Conservation (phyloP, 1,140 invertebrate genomes). For the Hyles euphorbiae region DNA sequence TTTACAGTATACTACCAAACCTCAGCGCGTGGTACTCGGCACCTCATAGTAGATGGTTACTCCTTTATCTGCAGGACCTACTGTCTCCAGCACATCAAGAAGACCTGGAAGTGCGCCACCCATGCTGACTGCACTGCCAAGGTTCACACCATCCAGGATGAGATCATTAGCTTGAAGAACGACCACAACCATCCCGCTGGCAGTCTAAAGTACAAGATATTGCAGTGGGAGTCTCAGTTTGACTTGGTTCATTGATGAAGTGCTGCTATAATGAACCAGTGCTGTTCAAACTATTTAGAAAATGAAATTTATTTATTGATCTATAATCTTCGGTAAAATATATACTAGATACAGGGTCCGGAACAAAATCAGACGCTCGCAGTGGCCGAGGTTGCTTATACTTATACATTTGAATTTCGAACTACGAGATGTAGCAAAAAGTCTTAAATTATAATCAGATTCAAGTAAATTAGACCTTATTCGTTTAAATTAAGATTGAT, state of each 20-base stretch:
- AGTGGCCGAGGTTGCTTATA: too few species aligned
- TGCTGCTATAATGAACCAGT: too few species aligned
- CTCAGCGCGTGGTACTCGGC: constrained; percentile 42
- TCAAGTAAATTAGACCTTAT: too few species aligned
- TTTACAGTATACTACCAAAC: constrained; percentile 57
- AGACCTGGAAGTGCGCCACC: constrained; percentile 60
- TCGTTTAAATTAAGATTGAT: too few species aligned
- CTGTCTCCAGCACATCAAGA: constrained; percentile 52
- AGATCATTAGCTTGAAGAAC: constrained; percentile 50
- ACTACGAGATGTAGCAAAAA: too few species aligned
- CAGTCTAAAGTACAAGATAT: not conserved
- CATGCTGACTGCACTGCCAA: constrained; percentile 57
- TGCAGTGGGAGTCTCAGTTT: constrained; percentile 1
- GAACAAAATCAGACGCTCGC: too few species aligned
- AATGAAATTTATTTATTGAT: too few species aligned
- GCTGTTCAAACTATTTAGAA: too few species aligned
- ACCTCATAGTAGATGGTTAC: constrained; percentile 49
- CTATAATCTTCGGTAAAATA: too few species aligned
- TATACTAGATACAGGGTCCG: too few species aligned
- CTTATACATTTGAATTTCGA: too few species aligned
- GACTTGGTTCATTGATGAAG: not conserved
- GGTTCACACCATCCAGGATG: constrained; percentile 50
- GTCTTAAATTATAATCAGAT: too few species aligned
- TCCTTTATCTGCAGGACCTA: constrained; percentile 56
- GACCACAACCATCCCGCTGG: constrained; percentile 40